Conservation (phyloP, 2,113 vertebrate genomes). For the Neolamprologus cancellatus region DNA sequence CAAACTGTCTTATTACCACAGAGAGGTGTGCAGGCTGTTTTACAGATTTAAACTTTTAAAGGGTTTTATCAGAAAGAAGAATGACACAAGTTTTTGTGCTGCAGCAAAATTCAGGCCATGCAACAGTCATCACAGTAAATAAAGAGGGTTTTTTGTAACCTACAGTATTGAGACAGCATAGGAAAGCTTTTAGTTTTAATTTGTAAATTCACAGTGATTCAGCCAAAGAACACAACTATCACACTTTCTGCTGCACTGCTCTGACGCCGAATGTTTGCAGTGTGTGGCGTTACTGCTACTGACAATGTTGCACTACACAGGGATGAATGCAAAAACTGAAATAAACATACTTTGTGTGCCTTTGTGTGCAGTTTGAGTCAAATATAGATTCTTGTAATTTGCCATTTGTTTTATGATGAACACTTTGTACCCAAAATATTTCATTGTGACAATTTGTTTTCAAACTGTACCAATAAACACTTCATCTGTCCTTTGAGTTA, state of each 20-base stretch:
- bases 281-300: neutral
- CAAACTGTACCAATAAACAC: conserved; percentile 19
- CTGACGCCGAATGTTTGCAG: neutral
- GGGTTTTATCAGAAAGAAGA: neutral
- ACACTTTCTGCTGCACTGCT: neutral
- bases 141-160: neutral
- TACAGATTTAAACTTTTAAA: neutral
- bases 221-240: conserved; percentile 7
- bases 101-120: neutral
- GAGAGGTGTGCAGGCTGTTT: neutral
- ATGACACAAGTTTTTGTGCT: neutral
- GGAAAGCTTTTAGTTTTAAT: neutral
- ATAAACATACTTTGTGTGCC: neutral
- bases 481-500: neutral
- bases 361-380: neutral
- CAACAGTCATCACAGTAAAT: neutral
- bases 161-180: neutral
- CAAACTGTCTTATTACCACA: neutral
- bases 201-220: neutral
- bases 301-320: neutral
- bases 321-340: neutral
- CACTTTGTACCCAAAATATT: neutral
- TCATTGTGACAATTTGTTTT: neutral
- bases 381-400: neutral
- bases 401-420: neutral